These are phyloP conservation scores for Syrrhaptes paradoxus DNA, from an alignment of 2,113 vertebrate species.

Conservation along the genomic window DNA sequence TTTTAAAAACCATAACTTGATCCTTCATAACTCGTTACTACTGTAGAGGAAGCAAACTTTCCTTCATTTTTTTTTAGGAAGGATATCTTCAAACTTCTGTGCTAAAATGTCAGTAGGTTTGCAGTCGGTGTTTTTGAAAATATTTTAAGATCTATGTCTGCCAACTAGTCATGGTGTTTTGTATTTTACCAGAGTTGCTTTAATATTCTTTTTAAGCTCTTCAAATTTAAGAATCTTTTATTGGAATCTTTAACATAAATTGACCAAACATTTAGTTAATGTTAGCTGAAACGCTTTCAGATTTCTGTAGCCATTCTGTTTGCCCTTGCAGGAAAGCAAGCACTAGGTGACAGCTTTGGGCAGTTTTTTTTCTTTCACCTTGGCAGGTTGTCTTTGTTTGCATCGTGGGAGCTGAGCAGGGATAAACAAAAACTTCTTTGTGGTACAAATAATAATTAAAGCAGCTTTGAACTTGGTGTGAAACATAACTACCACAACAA, in stretches of 20 bases:
- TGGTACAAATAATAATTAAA: slow-evolving; percentile 64
- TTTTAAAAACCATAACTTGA: not conserved
- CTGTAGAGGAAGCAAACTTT: not conserved
- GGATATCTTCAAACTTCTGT: not conserved
- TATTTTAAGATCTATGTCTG: not conserved
- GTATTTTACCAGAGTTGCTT: slow-evolving; percentile 41
- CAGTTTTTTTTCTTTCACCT: slow-evolving; percentile 45
- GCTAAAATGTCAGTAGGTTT: not conserved
- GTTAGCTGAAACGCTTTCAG: slow-evolving; percentile 36
- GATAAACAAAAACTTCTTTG: slow-evolving; percentile 66
- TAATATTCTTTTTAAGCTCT: slow-evolving; percentile 7
- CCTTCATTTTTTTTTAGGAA: not conserved
- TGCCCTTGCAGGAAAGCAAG: not conserved
- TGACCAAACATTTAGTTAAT: slow-evolving; percentile 50
- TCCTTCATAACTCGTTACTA: not conserved
- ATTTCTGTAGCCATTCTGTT: not conserved
- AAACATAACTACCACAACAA: slow-evolving; percentile 35
- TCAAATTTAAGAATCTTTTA: slow-evolving; percentile 47
- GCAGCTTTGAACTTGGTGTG: slow-evolving; percentile 35
- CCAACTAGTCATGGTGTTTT: not conserved
- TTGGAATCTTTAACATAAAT: slow-evolving; percentile 31
- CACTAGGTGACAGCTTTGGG: slow-evolving; percentile 48
- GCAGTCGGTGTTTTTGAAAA: not conserved
- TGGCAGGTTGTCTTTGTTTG: slow-evolving; percentile 65
- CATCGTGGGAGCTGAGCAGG: slow-evolving; percentile 7